phyloP scores from a whole-genome alignment of 1,140 invertebrate species.

The Drosophila burlai region DNA sequence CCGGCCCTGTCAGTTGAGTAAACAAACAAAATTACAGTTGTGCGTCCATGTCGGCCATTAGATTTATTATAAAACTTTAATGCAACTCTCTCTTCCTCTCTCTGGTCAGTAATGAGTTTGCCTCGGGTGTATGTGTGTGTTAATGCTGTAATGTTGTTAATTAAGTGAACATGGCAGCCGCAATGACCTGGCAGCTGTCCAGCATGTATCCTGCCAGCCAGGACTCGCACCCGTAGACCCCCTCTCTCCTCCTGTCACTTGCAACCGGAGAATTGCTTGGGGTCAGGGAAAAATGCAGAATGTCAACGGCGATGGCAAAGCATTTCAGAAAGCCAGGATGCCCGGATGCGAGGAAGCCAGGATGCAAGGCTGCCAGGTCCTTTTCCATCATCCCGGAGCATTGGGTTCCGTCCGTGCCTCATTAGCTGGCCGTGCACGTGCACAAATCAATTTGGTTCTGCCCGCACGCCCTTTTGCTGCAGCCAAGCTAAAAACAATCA shows the following conservation, averaged over 20 bases:
- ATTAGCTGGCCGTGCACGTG: slow-evolving; percentile 77
- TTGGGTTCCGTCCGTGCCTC: slow-evolving; percentile 37
- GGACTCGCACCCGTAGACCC: background rate
- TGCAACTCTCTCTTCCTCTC: slow-evolving; percentile 10
- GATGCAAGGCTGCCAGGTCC: slow-evolving; percentile 6
- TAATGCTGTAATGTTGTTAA: slow-evolving; percentile 71
- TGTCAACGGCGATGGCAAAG: slow-evolving; percentile 47
- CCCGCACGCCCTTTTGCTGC: slow-evolving; percentile 19
- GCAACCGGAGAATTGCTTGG: slow-evolving; percentile 25
- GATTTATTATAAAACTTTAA: slow-evolving; percentile 60
- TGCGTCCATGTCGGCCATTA: slow-evolving; percentile 62
- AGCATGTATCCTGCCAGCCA: slow-evolving; percentile 25
- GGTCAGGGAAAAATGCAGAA: slow-evolving; percentile 33
- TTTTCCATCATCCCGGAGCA: slow-evolving; percentile 14
- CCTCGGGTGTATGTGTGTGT: slow-evolving; percentile 32
- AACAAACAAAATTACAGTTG: slow-evolving; percentile 63
- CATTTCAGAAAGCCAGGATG: slow-evolving; percentile 34
- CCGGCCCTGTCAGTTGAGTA: slow-evolving; percentile 16
- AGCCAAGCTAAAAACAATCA: slow-evolving; percentile 66
- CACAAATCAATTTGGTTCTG: slow-evolving; percentile 74
- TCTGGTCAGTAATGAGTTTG: slow-evolving; percentile 2
- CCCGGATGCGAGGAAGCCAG: background rate
- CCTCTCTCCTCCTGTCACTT: slow-evolving; percentile 36
- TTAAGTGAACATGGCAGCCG: slow-evolving; percentile 59
- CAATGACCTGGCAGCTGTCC: slow-evolving; percentile 46